Evolutionary conservation across 2,797 vertebrate species (phyloP).

Genomic region (Loriculus beryllinus): DNA sequence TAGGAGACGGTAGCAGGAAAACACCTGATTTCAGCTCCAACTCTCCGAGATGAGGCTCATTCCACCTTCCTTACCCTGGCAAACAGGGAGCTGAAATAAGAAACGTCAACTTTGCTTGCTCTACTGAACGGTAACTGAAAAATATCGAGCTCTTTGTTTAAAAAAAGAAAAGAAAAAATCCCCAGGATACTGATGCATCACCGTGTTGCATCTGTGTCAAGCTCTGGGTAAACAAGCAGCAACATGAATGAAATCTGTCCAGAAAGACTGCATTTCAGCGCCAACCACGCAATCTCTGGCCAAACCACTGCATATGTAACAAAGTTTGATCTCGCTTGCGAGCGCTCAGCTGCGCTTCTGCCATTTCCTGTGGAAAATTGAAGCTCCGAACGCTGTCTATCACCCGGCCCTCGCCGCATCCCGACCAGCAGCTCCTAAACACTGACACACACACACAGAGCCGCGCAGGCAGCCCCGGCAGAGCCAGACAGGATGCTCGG

Average conservation of each 20-base stretch:
- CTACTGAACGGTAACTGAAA: background rate
- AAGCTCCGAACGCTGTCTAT: constrained; percentile 30
- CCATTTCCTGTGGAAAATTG: constrained; percentile 75
- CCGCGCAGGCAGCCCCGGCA: background rate
- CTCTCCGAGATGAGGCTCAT: background rate
- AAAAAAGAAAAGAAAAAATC: background rate
- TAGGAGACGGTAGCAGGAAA: background rate
- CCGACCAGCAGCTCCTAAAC: background rate
- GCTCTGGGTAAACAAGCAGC: constrained; percentile 67
- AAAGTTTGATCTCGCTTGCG: constrained; percentile 75
- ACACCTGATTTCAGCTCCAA: background rate
- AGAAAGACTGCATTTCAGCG: constrained; percentile 72
- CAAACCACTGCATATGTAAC: constrained; percentile 72
- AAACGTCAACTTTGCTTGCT: background rate
- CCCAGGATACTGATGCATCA: constrained; percentile 39
- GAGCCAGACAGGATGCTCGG: background rate
- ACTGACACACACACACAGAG: background rate
- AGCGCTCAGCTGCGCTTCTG: constrained; percentile 69
- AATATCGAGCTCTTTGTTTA: background rate
- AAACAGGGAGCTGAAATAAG: background rate
- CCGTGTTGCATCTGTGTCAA: constrained; percentile 33
- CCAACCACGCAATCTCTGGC: constrained; percentile 65
- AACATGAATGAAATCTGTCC: constrained; percentile 74
- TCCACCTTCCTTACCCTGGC: background rate
- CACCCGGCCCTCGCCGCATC: background rate